Base-by-base conservation (phyloP, 2,797 vertebrate species). In the Lagodon rhomboides region DNA sequence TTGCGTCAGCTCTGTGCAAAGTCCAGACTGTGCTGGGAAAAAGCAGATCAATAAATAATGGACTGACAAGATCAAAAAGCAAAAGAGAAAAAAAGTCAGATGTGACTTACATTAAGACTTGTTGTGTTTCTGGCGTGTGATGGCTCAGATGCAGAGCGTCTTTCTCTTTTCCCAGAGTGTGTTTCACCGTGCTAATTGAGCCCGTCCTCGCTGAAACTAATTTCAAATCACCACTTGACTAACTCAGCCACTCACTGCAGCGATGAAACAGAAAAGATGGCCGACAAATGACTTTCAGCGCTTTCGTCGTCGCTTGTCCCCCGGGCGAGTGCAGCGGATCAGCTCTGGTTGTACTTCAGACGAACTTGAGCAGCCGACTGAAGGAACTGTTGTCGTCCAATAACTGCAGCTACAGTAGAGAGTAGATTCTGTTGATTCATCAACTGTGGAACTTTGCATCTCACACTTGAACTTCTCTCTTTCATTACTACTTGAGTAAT, bases 161-260 rank as follows among this genome's bases (percentile, higher is more conserved):
- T 73, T 13, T 56, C 60, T 73, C 66, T 68, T 66, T 62, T 63
- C 79, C 85, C 78, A 78, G 77, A 83, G 85, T 68, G 68, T 87
- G 79, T 89, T 86, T 91, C 85, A 85, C 80, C 85, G 84, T 58
- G 78, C 83, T 67, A 56, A 18, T 49, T 50, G 79, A 92, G 85
- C 81, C 75, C 84, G 51, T 80, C 73, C 69, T 83, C 73, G 87
- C 82, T 77, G 75, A 89, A 89, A 86, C 83, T 90, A 89, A 75
- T 79, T 83, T 83, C 71, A 81, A 90, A 90, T 80, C 73, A 55
- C 66, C 75, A 77, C 79, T 79, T 20, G 6, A 59, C 75, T 23
- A 43, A 81, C 68, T 75, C 55, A 1, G 4, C 50, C 4, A 10
- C 70, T 72, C 83, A 27, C 41, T 18, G 16, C 9, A 22, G 77